Base-by-base conservation (phyloP, 2,888 invertebrate genomes). In the Zygothrica quintamaculata region DNA sequence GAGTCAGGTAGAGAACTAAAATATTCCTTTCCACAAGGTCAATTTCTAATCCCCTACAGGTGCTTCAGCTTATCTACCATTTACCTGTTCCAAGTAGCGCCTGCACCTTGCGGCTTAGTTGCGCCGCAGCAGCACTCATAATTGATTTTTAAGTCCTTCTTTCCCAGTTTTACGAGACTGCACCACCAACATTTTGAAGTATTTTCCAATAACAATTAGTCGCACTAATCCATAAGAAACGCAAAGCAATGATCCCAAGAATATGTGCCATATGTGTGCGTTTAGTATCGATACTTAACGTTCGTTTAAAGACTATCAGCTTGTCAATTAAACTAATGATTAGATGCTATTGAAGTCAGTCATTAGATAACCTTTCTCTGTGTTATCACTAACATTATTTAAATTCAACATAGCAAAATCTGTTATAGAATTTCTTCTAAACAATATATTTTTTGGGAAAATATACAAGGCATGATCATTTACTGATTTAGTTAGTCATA, bases 1-100 rank as follows among this genome's bases (percentile, higher is more conserved):
- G 60, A 16, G 15, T n/a, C 71, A 84, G 80, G 84, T 77, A 82
- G 80, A 77, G 84, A 84, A 82, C 37, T 37, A 9, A 34, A 15
- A 6, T n/a, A 8, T 12, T 12, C 25, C 9, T 9, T 4, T 29
- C 37, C 16, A 43, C 58, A 65, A 68, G 80, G 80, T 81, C 74
- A 59, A 33, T 22, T 42, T 39, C 39, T 81, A 84, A 87, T 81
- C 78, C 82, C 43, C 8, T 57, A 81, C 87, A 81, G 80, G 85
- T 81, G 84, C 42, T 46, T 12, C 13, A 6, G 39, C 31, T 13
- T 33, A 25, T 42, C 51, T 16, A n/a, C 13, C 33, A 58, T 59
- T 46, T 47, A 55, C 62, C 57, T 62, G 71, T 53, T 53, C 52
- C n/a, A 52, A 40, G 26, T 11, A 39, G n/a, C 8, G 15, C 33